phyloP scores from a whole-genome alignment of 2,888 invertebrate genomes.

The Trichopria drosophilae region DNA sequence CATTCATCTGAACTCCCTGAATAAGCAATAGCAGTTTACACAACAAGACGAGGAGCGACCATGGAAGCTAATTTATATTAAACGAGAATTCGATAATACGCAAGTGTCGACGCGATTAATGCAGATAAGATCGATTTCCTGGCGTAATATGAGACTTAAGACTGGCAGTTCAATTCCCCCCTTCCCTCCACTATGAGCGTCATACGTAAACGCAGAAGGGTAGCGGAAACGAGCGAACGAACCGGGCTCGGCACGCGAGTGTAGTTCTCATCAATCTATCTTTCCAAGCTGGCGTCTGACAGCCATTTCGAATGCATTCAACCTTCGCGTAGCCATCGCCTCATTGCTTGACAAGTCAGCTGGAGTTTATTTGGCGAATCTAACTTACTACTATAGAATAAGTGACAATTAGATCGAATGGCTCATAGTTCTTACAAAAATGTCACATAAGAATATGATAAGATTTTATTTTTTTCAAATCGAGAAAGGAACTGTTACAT shows the following conservation, averaged over 20 bases:
- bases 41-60: too few species aligned
- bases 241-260: constrained; percentile 48
- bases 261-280: constrained; percentile 53
- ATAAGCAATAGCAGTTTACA: too few species aligned
- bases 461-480: too few species aligned
- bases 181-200: constrained; percentile 45
- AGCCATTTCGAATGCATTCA: constrained; percentile 54
- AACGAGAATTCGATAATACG: too few species aligned
- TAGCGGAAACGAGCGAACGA: constrained; percentile 43
- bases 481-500: too few species aligned
- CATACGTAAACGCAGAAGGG: constrained; percentile 39
- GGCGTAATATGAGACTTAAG: constrained; percentile 24
- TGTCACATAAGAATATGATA: too few species aligned
- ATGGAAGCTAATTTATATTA: too few species aligned
- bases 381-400: constrained; percentile 37
- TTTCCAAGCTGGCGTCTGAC: constrained; percentile 50
- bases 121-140: constrained; percentile 24
- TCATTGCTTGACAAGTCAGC: constrained; percentile 36
- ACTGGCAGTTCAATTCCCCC: constrained; percentile 50
- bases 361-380: constrained; percentile 38
- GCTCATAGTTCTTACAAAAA: too few species aligned
- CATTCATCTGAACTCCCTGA: too few species aligned
- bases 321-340: constrained; percentile 34
- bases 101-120: too few species aligned
- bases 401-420: constrained; percentile 42